Evolutionary conservation across 2,888 invertebrate species (phyloP).

Genomic region (Drosophila flavopinicola): DNA sequence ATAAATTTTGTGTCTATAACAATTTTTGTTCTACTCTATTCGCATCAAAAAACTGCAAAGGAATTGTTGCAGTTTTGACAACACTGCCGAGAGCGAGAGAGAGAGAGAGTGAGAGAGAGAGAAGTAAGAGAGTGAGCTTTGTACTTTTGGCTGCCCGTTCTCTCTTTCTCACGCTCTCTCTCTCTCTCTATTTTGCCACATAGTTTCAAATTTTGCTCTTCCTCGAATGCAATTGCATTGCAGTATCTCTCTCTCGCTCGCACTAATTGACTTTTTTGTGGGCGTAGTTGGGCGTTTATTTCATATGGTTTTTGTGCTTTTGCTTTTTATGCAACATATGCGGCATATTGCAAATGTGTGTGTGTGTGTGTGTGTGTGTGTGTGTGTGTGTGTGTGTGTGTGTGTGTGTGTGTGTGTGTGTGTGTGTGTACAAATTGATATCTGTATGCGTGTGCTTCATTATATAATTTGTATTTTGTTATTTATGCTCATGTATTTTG

Average conservation of each 20-base stretch:
- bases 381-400: too few relatives aligned
- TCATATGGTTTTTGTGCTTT: conserved; percentile 70
- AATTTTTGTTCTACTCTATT: conserved; percentile 62
- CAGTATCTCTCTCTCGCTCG: conserved; percentile 16
- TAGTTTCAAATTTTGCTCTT: conserved; percentile 26
- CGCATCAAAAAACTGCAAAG: conserved; percentile 65
- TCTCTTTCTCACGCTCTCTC: background rate
- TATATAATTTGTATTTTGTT: conserved; percentile 73
- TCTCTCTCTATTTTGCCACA: background rate
- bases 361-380: background rate
- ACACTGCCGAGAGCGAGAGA: conserved; percentile 14
- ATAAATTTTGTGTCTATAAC: conserved; percentile 78
- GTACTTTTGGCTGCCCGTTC: conserved; percentile 20
- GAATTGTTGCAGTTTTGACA: conserved; percentile 73
- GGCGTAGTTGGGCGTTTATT: conserved; percentile 58
- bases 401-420: background rate
- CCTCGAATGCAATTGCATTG: conserved; percentile 49
- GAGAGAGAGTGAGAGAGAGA: background rate
- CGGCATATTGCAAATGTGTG: conserved; percentile 36
- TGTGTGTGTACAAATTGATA: too few relatives aligned
- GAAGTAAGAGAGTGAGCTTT: conserved; percentile 24
- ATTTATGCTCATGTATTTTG: conserved; percentile 55
- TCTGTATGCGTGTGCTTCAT: conserved; percentile 50
- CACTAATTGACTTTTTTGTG: conserved; percentile 27
- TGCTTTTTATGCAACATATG: conserved; percentile 75